Percentiles rank a stretch among this genome's conserved stretches.
Evolutionary conservation across 2,888 invertebrate species (phyloP).

Genomic region (Dorcus hopei): DNA sequence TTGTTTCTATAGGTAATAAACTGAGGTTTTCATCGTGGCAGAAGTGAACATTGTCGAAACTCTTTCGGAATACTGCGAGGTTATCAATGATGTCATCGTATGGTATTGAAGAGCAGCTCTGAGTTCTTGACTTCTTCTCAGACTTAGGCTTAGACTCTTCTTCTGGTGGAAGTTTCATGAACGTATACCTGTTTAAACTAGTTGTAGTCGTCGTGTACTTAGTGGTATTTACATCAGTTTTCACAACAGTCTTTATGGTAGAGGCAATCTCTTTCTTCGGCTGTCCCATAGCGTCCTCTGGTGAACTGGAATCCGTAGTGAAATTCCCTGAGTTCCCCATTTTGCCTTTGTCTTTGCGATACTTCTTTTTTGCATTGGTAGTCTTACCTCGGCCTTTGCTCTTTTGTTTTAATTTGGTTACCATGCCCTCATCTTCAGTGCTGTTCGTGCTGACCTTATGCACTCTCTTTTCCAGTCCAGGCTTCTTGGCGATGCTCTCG

Average conservation of each 20-base stretch:
- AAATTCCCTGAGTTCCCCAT: conserved; percentile 13
- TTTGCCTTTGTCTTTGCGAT: conserved; percentile 18
- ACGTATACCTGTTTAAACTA: conserved; percentile 38
- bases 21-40: conserved; percentile 34
- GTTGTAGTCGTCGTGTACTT: conserved; percentile 28
- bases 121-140: conserved; percentile 44
- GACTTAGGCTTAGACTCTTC: conserved; percentile 27
- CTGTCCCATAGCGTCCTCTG: conserved; percentile 9
- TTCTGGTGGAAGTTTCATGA: conserved; percentile 41
- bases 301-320: conserved; percentile 17
- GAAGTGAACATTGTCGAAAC: conserved; percentile 47
- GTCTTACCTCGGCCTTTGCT: conserved; percentile 18
- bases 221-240: conserved; percentile 39
- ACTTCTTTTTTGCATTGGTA: conserved; percentile 20
- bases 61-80: conserved; percentile 47
- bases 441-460: conserved; percentile 18
- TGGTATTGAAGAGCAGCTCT: conserved; percentile 47
- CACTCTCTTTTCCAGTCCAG: conserved; percentile 1
- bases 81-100: conserved; percentile 49
- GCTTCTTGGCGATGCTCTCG: conserved; percentile 48
- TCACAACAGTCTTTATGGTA: conserved; percentile 33
- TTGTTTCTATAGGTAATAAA: conserved; percentile 17
- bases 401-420: conserved; percentile 15
- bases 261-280: conserved; percentile 23
- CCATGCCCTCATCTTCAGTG: conserved; percentile 13